phyloP scores from a whole-genome alignment of 2,113 vertebrate genomes.

The Hyaena hyaena region DNA sequence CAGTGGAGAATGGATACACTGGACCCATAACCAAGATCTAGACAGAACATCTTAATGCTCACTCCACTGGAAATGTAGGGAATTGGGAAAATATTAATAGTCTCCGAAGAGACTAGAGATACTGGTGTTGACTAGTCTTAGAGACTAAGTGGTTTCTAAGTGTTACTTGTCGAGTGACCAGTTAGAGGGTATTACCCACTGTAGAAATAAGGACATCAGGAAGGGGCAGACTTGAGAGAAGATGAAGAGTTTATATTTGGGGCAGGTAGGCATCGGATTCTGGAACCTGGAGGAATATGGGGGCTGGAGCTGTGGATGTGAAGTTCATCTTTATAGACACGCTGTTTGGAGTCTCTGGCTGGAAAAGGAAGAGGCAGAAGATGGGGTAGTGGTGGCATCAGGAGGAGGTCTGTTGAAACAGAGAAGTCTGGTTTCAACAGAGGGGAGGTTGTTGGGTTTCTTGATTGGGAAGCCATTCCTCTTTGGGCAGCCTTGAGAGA shows the following conservation, averaged over 20 bases:
- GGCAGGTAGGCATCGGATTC: neutral
- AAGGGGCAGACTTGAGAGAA: neutral
- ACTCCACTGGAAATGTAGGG: neutral
- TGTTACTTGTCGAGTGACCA: neutral
- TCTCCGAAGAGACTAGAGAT: neutral
- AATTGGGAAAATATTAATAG: neutral
- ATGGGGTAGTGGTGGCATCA: neutral
- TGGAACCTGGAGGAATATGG: slow-evolving; percentile 68
- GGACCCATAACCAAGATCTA: neutral
- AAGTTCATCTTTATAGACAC: neutral
- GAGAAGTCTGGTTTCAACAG: neutral
- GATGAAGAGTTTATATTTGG: neutral
- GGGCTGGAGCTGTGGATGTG: slow-evolving; percentile 48
- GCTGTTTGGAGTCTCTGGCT: neutral
- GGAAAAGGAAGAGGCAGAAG: neutral
- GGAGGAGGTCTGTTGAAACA: neutral
- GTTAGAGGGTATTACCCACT: neutral
- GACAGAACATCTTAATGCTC: neutral
- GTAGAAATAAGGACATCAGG: neutral
- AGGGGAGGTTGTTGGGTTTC: neutral
- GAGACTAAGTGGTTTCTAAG: neutral
- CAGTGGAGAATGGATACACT: neutral
- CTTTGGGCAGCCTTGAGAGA: neutral
- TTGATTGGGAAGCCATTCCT: neutral
- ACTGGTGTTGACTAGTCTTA: neutral